phyloP scores from a whole-genome alignment of 1,140 invertebrate genomes.

The Saxidomus purpurata region DNA sequence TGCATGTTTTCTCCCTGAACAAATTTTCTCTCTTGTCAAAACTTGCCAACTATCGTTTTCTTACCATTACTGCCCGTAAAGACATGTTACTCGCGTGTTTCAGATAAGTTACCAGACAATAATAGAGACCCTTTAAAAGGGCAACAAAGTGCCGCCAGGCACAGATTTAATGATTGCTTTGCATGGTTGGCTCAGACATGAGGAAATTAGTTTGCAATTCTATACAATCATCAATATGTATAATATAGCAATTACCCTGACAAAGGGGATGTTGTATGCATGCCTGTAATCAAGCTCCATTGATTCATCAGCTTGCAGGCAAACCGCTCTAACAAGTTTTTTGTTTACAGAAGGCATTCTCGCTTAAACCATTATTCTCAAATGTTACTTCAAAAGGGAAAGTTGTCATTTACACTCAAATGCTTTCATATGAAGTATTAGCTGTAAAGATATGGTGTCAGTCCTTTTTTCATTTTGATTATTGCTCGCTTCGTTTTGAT shows the following conservation, averaged over 20 bases:
- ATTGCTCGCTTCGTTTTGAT: too few relatives aligned
- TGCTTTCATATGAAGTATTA: too few relatives aligned
- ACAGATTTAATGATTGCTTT: conserved; percentile 27
- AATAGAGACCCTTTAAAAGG: conserved; percentile 34
- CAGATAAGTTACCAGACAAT: not conserved
- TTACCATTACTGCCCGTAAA: not conserved
- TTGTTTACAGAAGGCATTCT: not conserved
- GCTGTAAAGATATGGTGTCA: too few relatives aligned
- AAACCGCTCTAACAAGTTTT: not conserved
- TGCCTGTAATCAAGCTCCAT: conserved; percentile 18
- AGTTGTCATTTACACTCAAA: too few relatives aligned
- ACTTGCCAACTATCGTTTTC: not conserved
- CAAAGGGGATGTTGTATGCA: conserved; percentile 5
- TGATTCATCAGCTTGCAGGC: not conserved
- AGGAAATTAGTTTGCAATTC: conserved; percentile 43
- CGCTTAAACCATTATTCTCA: too few relatives aligned
- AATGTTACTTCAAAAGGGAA: too few relatives aligned
- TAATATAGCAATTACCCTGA: conserved; percentile 19
- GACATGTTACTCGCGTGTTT: not conserved
- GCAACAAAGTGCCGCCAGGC: not conserved
- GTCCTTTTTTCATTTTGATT: too few relatives aligned
- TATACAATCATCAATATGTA: conserved; percentile 37
- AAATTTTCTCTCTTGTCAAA: not conserved
- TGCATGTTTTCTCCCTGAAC: too few relatives aligned
- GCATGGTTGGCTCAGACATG: conserved; percentile 15